Conservation (phyloP, 35 echinoderm and acorn worm species). For the Eucidaris tribuloides region DNA sequence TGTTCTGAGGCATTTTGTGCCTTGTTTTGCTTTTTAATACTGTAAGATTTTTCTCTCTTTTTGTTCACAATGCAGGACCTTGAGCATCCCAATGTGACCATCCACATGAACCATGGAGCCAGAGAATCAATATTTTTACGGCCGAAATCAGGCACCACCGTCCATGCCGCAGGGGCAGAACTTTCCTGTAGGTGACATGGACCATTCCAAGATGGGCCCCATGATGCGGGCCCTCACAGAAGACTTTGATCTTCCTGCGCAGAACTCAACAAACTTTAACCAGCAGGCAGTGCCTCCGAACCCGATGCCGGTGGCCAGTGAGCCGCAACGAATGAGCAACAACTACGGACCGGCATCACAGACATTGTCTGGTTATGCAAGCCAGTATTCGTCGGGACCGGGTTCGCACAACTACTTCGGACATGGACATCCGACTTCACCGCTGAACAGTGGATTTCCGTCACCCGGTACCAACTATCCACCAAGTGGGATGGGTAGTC, state of each 20-base stretch:
- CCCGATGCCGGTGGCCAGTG: constrained; percentile 3
- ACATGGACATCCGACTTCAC: constrained; percentile 34
- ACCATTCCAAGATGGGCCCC: constrained; percentile 63
- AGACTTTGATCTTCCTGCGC: constrained; percentile 29
- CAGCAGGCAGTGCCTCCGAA: neutral
- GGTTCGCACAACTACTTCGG: constrained; percentile 8
- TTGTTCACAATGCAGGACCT: no score
- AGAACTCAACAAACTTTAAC: constrained; percentile 15
- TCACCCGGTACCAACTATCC: neutral
- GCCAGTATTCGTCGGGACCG: constrained; percentile 22
- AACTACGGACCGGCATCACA: constrained; percentile 16
- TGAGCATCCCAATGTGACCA: no score
- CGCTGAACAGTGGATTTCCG: constrained; percentile 33
- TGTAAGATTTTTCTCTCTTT: no score
- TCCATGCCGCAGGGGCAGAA: neutral
- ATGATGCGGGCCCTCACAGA: constrained; percentile 88
- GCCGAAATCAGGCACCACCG: neutral
- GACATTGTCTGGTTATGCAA: constrained; percentile 18
- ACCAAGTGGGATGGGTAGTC: constrained; percentile 14
- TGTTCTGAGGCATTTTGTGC: no score
- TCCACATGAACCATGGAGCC: constrained; percentile 19
- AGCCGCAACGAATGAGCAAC: neutral
- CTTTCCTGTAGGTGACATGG: neutral
- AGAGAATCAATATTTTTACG: constrained; percentile 11
- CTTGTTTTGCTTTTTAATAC: no score